Base-by-base conservation (phyloP, 2,888 invertebrate genomes). In the Crepidodera aurea region DNA sequence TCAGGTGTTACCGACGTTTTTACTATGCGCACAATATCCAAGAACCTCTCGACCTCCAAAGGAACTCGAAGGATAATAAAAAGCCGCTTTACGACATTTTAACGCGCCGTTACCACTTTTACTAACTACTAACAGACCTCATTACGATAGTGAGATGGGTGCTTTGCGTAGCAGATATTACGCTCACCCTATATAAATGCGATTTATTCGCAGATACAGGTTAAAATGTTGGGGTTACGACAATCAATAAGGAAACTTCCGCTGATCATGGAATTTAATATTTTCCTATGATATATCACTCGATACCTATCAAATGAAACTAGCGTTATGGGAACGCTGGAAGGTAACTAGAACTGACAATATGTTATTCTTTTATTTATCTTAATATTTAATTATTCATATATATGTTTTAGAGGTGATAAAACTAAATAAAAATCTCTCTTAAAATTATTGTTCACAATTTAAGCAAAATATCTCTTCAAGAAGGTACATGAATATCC, bases 31-130 rank as follows among this genome's bases (percentile, higher is more conserved):
- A 48, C 48, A 18, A 51, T 61, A 60, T 60, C 62, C 59, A 73
- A 75, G 76, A 72, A 75, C 76, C 76, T 76, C 77, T 77, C 74
- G 69, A 67, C 65, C 68, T 69, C 67, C 74, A 29, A 72, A 73
- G 78, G 76, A 79, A 73, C 75, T 79, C 79, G 78, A 79, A 78
- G 78, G 77, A 77, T 78, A 78, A 79, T 80, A 80, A 80, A 80
- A 79, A 79, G 78, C 78, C 77, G 78, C 76, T 79, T 80, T 80
- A 80, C 78, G 78, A 78, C 79, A 77, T 79, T 80, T 80, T 79
- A 79, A 79, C 78, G 78, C 74, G 75, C 77, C 79, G 77, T 79
- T 78, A 78, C 78, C 78, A 79, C 79, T 79, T 78, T 78, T 78
- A 78, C 78, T 78, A 79, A 79, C 79, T 79, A 79, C 78, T 77